A percentile compares a stretch with the other conserved stretches of the same genome.
phyloP scores from a whole-genome alignment of 2,797 vertebrate species.

The Enteromius treurensis region DNA sequence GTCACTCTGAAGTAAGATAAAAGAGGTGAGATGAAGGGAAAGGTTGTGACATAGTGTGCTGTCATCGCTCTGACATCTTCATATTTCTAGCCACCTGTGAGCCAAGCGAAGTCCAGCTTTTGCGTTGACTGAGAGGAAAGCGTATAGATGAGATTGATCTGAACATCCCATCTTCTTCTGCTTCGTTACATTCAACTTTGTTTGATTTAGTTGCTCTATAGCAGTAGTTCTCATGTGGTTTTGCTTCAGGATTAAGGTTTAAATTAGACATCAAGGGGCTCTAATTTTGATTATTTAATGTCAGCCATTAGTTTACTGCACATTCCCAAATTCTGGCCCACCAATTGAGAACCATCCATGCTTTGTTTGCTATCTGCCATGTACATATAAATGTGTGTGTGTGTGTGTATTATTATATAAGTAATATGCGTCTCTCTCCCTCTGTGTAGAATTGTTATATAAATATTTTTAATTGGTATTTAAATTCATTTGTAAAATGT shows the following conservation, averaged over 20 bases:
- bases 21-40: conserved; percentile 20
- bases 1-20: conserved; percentile 46
- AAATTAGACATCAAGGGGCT: neutral
- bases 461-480: neutral
- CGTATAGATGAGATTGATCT: conserved; percentile 6
- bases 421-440: too few relatives aligned
- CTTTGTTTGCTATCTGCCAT: neutral
- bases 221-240: neutral
- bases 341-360: neutral
- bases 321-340: neutral
- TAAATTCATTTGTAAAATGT: neutral
- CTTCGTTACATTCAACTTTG: neutral
- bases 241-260: neutral
- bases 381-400: too few relatives aligned
- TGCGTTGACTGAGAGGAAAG: conserved; percentile 63
- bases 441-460: too few relatives aligned
- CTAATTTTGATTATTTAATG: neutral
- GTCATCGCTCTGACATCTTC: conserved; percentile 29
- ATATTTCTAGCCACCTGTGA: conserved; percentile 29
- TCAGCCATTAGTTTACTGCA: neutral
- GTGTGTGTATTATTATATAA: too few relatives aligned
- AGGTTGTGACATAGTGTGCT: conserved; percentile 25
- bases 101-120: neutral
- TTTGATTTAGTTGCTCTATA: neutral
- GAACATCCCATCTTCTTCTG: neutral